phyloP scores from a whole-genome alignment of 1,140 invertebrate species.

The Odontomachus brunneus region DNA sequence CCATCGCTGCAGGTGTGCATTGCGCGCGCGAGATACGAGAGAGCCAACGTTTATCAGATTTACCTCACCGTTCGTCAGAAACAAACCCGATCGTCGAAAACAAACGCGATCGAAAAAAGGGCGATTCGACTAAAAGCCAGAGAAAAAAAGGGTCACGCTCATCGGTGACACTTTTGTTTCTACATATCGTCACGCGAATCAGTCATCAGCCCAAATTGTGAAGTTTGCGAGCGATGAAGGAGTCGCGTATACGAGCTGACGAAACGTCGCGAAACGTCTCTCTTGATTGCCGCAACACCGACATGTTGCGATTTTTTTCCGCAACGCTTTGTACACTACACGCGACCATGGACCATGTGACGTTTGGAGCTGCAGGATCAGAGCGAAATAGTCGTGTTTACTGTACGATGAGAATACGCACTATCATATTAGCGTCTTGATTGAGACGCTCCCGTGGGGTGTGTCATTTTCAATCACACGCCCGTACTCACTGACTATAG shows the following conservation, averaged over 20 bases:
- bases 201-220: not conserved
- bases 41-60: conserved; percentile 29
- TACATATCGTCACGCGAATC: not conserved
- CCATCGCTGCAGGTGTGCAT: not conserved
- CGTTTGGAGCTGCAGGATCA: not conserved
- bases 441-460: not conserved
- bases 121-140: not conserved
- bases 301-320: not conserved
- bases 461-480: conserved; percentile 43
- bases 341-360: too few species aligned
- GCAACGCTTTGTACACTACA: too few species aligned
- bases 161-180: not conserved
- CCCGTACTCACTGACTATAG: conserved; percentile 11
- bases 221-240: too few species aligned
- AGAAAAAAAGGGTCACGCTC: not conserved
- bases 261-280: not conserved
- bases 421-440: conserved; percentile 24
- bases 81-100: conserved; percentile 14
- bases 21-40: not conserved
- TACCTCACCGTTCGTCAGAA: conserved; percentile 11
- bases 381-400: not conserved
- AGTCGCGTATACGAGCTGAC: not conserved
- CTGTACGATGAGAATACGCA: not conserved
- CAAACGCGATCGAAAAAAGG: conserved; percentile 12
- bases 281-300: not conserved